phyloP scores from a whole-genome alignment of 2,113 vertebrate genomes.

The Ceratotherium simum region DNA sequence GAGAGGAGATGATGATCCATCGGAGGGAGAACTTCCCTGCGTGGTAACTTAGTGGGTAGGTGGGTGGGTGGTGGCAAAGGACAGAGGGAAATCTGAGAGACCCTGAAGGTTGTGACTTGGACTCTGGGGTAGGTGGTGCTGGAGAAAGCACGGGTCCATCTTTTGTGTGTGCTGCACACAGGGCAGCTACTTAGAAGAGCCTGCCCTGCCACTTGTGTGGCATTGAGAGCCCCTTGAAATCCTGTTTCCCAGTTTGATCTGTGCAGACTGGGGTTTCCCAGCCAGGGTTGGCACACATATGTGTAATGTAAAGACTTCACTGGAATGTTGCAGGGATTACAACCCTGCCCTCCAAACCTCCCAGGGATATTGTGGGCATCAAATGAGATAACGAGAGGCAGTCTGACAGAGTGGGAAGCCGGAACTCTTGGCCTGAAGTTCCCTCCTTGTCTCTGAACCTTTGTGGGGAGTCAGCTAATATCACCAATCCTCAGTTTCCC shows the following conservation, averaged over 20 bases:
- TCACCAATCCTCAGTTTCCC: background rate
- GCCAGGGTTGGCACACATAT: background rate
- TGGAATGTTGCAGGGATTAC: slow-evolving; percentile 18
- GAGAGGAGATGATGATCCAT: background rate
- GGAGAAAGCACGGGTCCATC: background rate
- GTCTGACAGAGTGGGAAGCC: background rate
- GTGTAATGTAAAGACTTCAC: background rate
- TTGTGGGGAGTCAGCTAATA: background rate
- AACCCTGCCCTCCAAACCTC: background rate
- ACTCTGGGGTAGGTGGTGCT: background rate
- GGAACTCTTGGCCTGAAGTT: background rate
- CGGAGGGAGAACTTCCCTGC: background rate
- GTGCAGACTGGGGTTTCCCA: background rate
- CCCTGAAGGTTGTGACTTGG: background rate
- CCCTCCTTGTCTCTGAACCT: background rate
- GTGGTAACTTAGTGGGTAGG: background rate
- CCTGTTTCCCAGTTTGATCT: background rate
- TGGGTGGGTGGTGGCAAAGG: background rate
- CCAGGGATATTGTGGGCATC: background rate
- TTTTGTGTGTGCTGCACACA: background rate
- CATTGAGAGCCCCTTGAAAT: background rate
- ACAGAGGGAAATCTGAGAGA: background rate
- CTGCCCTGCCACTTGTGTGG: background rate
- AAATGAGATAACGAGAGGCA: background rate
- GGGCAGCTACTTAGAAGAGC: background rate